Conservation (phyloP, 2,888 invertebrate genomes). For the Eilema sororculum region DNA sequence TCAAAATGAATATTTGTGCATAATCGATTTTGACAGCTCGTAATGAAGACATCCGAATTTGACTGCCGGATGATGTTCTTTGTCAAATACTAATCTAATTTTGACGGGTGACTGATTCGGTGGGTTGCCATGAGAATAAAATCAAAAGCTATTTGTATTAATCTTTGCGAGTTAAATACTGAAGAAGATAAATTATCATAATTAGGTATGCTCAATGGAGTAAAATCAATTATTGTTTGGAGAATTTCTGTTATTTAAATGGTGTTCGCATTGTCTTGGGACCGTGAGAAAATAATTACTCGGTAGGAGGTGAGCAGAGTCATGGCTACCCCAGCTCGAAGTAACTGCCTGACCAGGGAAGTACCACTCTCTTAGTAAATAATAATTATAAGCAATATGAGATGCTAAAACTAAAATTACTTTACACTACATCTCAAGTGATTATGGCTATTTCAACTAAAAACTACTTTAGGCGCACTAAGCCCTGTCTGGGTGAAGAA, state of each 20-base stretch:
- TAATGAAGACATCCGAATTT: constrained; percentile 56
- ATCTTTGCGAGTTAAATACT: constrained; percentile 24
- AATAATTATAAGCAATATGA: too few species aligned
- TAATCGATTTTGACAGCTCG: constrained; percentile 80
- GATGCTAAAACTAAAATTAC: too few species aligned
- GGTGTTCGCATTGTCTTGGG: background rate
- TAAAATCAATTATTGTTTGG: constrained; percentile 18
- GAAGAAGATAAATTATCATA: constrained; percentile 44
- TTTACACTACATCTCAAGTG: too few species aligned
- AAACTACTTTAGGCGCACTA: too few species aligned
- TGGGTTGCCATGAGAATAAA: constrained; percentile 66
- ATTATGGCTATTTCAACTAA: too few species aligned
- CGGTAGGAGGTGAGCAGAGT: background rate
- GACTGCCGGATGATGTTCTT: constrained; percentile 68
- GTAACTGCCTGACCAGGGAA: background rate
- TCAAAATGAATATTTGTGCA: constrained; percentile 71
- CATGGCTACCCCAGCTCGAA: too few species aligned
- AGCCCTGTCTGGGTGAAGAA: too few species aligned
- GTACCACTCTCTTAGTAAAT: background rate
- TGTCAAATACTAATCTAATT: constrained; percentile 71
- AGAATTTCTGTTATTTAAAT: background rate
- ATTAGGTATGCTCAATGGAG: constrained; percentile 22
- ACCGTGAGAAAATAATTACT: constrained; percentile 17
- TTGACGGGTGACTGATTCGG: constrained; percentile 68
- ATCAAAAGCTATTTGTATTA: constrained; percentile 35